Conservation (phyloP, 2,888 invertebrate genomes). For the Drosophila lacicola region DNA sequence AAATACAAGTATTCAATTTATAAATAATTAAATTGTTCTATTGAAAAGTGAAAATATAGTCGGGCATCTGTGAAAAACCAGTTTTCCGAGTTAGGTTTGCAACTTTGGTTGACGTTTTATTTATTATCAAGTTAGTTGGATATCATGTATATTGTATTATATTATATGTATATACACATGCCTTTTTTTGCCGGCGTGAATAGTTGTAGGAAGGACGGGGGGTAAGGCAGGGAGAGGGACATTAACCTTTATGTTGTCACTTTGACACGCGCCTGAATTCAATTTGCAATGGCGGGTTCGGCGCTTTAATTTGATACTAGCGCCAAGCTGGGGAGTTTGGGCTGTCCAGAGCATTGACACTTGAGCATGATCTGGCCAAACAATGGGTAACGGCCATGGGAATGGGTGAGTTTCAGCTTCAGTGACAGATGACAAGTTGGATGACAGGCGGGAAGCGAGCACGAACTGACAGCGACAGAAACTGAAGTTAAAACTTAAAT, state of each 20-base stretch:
- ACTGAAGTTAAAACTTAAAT: conserved; percentile 69
- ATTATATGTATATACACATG: conserved; percentile 1
- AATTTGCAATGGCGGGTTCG: conserved; percentile 33
- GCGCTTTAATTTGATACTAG: conserved; percentile 1
- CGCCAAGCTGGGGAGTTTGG: conserved; percentile 1
- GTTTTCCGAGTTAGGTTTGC: too few relatives aligned
- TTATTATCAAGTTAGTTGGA: too few relatives aligned
- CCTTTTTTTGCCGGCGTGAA: neutral
- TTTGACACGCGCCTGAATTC: conserved; percentile 64
- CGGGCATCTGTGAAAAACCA: too few relatives aligned
- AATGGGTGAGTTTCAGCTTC: conserved; percentile 25
- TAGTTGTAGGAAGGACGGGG: too few relatives aligned
- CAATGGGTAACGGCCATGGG: conserved; percentile 28
- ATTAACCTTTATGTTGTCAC: conserved; percentile 41
- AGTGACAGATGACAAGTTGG: conserved; percentile 31
- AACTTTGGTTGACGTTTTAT: too few relatives aligned
- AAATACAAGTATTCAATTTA: too few relatives aligned
- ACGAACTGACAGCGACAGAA: conserved; percentile 26
- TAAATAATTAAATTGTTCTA: too few relatives aligned
- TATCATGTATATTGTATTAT: too few relatives aligned
- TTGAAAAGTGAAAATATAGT: too few relatives aligned
- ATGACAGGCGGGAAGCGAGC: conserved; percentile 1
- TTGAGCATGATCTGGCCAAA: conserved; percentile 48
- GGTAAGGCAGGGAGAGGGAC: neutral
- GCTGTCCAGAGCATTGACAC: conserved; percentile 39